phyloP scores from a whole-genome alignment of 2,797 vertebrate genomes.

The Leptatherina wallacei region DNA sequence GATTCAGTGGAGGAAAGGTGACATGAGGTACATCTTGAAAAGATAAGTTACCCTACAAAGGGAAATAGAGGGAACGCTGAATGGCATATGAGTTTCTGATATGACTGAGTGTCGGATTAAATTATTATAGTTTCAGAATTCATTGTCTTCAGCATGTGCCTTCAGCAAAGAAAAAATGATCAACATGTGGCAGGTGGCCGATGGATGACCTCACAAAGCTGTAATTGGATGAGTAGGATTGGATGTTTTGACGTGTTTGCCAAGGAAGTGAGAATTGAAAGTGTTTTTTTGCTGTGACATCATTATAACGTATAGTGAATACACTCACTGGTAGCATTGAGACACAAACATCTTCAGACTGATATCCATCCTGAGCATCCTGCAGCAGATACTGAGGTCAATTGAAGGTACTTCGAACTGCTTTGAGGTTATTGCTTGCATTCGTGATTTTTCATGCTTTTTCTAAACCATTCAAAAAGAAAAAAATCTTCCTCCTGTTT shows the following conservation, averaged over 20 bases:
- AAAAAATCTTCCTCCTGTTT: conserved; percentile 17
- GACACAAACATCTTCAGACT: conserved; percentile 43
- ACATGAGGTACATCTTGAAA: conserved; percentile 29
- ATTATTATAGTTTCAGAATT: conserved; percentile 41
- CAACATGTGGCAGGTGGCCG: conserved; percentile 22
- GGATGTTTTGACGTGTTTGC: conserved; percentile 45
- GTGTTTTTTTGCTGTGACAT: conserved; percentile 19
- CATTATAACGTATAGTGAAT: conserved; percentile 29
- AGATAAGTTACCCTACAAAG: conserved; percentile 31
- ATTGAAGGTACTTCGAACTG: conserved; percentile 37
- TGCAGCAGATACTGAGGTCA: conserved; percentile 35
- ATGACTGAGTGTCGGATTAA: conserved; percentile 35
- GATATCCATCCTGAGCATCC: conserved; percentile 36
- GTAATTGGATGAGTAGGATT: conserved; percentile 34
- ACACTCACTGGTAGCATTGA: conserved; percentile 8
- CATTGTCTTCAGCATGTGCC: conserved; percentile 3
- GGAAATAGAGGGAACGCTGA: conserved; percentile 21
- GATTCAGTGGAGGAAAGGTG: conserved; percentile 28
- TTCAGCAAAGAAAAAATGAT: background rate
- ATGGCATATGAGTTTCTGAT: conserved; percentile 13
- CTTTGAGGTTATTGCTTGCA: conserved; percentile 29
- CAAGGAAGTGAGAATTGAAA: conserved; percentile 17
- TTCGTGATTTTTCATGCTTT: conserved; percentile 48
- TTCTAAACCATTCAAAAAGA: conserved; percentile 48
- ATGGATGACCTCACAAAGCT: conserved; percentile 40